Conservation (phyloP, 2,113 vertebrate genomes). For the Ictalurus furcatus region DNA sequence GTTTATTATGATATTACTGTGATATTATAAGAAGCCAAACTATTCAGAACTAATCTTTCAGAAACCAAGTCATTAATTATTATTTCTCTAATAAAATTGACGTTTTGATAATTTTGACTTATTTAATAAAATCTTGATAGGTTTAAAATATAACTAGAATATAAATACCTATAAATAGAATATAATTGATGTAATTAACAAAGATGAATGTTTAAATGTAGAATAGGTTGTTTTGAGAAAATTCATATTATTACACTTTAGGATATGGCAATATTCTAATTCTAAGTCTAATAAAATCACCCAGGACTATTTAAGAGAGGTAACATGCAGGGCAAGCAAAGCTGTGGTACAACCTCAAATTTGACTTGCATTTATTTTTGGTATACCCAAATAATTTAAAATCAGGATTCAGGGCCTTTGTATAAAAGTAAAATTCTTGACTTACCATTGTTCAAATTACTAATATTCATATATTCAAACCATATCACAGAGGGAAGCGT, state of each 20-base stretch:
- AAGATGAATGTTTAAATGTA: not conserved
- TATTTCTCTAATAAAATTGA: not conserved
- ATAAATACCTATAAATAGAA: not conserved
- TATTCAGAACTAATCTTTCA: not conserved
- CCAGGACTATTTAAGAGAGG: not conserved
- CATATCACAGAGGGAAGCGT: not conserved
- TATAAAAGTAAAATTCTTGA: not conserved
- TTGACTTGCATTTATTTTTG: conserved; percentile 26
- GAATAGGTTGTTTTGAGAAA: not conserved
- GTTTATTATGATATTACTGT: no score
- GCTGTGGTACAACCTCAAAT: conserved; percentile 24
- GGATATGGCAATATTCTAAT: not conserved
- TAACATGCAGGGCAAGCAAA: conserved; percentile 15
- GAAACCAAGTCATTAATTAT: not conserved
- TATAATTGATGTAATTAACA: not conserved
- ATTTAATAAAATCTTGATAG: not conserved
- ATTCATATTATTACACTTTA: not conserved
- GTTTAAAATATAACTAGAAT: not conserved
- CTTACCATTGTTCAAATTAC: not conserved
- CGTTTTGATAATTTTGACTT: not conserved
- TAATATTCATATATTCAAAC: not conserved
- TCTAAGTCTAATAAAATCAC: not conserved
- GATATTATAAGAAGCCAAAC: not conserved
- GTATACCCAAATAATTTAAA: conserved; percentile 16
- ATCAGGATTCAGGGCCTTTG: not conserved